Evolutionary conservation across 35 echinoderm and acorn worm genomes (phyloP).

Genomic region (Heliocidaris erythrogramma): DNA sequence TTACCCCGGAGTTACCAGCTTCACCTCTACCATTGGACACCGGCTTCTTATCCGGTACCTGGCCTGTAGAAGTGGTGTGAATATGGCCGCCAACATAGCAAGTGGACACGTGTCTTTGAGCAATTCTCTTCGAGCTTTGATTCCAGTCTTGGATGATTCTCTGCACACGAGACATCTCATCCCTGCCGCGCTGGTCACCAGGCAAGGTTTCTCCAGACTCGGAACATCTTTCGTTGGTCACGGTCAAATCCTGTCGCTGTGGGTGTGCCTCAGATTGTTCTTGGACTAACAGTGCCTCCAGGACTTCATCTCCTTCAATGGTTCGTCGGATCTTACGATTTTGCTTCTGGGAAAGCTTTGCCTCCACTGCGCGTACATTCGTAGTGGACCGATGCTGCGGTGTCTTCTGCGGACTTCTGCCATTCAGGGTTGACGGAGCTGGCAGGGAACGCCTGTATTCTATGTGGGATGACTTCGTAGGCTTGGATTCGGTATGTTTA

Average conservation of each 20-base stretch:
- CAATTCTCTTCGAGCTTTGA: background rate
- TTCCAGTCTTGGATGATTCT: slow-evolving; percentile 44
- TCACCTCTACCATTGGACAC: background rate
- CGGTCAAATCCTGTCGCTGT: background rate
- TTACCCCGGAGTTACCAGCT: background rate
- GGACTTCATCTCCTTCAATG: slow-evolving; percentile 8
- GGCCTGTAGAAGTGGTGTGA: background rate
- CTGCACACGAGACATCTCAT: background rate
- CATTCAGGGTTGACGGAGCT: background rate
- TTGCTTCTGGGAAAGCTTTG: slow-evolving; percentile 45
- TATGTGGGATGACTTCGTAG: slow-evolving; percentile 19
- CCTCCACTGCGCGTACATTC: slow-evolving; percentile 52
- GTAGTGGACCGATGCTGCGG: slow-evolving; percentile 51
- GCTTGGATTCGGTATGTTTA: background rate
- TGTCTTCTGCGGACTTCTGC: background rate
- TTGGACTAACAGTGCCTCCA: slow-evolving; percentile 17
- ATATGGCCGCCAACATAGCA: background rate
- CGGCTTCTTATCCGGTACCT: background rate
- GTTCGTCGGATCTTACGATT: slow-evolving; percentile 46
- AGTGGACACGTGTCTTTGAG: background rate
- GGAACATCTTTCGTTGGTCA: background rate
- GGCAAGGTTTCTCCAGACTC: background rate
- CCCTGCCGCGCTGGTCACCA: background rate
- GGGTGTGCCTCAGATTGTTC: background rate
- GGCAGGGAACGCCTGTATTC: slow-evolving; percentile 23